Evolutionary conservation across 2,888 invertebrate species (phyloP).

Genomic region (Eupithecia dodoneata): DNA sequence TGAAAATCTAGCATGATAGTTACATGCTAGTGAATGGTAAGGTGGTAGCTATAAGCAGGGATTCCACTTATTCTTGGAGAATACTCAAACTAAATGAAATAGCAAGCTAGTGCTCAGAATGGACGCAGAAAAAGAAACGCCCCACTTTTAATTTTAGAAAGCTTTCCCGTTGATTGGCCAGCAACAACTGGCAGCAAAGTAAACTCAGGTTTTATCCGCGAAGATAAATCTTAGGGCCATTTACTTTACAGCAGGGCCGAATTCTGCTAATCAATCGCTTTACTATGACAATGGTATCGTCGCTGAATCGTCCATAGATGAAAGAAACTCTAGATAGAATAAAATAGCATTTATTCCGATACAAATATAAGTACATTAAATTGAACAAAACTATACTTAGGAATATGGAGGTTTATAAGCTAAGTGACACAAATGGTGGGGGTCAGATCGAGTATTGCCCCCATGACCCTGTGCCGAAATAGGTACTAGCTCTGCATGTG

Average conservation of each 20-base stretch:
- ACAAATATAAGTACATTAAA: no score
- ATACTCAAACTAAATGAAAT: conserved; percentile 46
- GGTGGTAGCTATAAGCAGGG: neutral
- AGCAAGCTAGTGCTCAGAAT: conserved; percentile 59
- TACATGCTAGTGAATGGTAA: neutral
- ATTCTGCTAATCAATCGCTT: no score
- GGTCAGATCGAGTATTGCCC: no score
- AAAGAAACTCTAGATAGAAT: no score
- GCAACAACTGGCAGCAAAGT: conserved; percentile 52
- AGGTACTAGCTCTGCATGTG: no score
- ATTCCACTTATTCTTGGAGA: neutral
- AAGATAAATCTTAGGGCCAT: conserved; percentile 56
- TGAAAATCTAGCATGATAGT: neutral
- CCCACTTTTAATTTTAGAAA: conserved; percentile 72
- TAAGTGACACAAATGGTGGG: no score
- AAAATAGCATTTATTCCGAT: no score
- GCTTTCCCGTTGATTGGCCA: conserved; percentile 69
- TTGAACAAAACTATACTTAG: no score
- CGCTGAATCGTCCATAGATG: no score
- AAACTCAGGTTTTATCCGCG: conserved; percentile 54
- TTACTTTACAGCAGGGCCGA: conserved; percentile 43
- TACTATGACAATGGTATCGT: no score
- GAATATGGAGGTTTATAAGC: no score
- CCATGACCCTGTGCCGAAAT: no score
- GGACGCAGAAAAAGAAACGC: conserved; percentile 57